Evolutionary conservation across 1,140 invertebrate species (phyloP).

Genomic region (Acarapis woodi): DNA sequence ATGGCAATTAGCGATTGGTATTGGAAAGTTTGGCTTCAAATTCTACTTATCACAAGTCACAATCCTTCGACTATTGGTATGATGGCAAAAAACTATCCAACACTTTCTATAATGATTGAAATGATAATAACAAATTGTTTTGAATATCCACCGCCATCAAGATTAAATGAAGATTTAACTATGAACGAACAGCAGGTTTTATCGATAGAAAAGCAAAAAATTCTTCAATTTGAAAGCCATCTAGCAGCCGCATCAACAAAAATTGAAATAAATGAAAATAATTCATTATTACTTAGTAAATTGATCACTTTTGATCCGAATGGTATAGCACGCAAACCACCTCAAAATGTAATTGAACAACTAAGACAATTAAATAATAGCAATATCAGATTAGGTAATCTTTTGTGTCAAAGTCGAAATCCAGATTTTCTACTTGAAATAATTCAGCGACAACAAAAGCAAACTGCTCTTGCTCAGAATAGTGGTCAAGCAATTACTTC

Average conservation of each 20-base stretch:
- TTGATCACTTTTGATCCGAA: slow-evolving; percentile 49
- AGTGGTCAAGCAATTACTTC: slow-evolving; percentile 25
- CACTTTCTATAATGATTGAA: slow-evolving; percentile 64
- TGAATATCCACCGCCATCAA: slow-evolving; percentile 36
- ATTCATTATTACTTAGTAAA: slow-evolving; percentile 50
- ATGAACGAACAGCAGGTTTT: slow-evolving; percentile 29
- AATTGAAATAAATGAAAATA: slow-evolving; percentile 57
- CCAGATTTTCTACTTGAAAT: slow-evolving; percentile 78
- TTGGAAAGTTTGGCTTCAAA: slow-evolving; percentile 76
- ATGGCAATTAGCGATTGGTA: slow-evolving; percentile 66
- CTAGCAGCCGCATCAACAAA: slow-evolving; percentile 58
- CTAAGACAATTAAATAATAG: slow-evolving; percentile 41
- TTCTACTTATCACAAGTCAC: slow-evolving; percentile 62
- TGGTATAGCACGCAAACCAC: slow-evolving; percentile 46
- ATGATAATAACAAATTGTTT: slow-evolving; percentile 83
- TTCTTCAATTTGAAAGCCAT: slow-evolving; percentile 73
- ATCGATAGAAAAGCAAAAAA: slow-evolving; percentile 41
- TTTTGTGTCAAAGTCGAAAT: slow-evolving; percentile 55
- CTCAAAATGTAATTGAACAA: slow-evolving; percentile 40
- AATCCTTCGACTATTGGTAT: slow-evolving; percentile 63
- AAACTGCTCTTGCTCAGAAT: not conserved
- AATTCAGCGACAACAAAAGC: slow-evolving; percentile 38
- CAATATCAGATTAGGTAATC: slow-evolving; percentile 34
- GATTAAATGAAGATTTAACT: slow-evolving; percentile 28
- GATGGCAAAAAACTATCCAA: slow-evolving; percentile 59